Conservation (phyloP, 1,140 invertebrate species). For the Heliconius hewitsoni region DNA sequence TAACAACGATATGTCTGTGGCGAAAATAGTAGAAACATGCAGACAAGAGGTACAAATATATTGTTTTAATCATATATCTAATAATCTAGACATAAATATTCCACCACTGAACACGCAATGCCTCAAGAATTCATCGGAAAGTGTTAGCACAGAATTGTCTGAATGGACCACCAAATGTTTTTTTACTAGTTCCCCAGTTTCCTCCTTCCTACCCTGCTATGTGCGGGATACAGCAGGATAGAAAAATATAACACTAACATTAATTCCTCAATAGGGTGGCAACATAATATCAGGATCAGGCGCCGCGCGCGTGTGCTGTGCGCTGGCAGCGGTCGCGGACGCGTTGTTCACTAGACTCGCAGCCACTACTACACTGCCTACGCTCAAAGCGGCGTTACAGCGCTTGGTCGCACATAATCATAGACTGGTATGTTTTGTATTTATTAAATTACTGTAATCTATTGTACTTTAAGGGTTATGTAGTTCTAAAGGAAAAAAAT, state of each 20-base stretch:
- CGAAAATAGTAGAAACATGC: slow-evolving; percentile 78
- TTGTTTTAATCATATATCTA: too few relatives aligned
- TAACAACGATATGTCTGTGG: slow-evolving; percentile 80
- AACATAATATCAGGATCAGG: slow-evolving; percentile 90
- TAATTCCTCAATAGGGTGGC: slow-evolving; percentile 60
- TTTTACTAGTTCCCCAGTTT: too few relatives aligned
- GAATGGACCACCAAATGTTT: too few relatives aligned
- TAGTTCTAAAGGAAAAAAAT: too few relatives aligned
- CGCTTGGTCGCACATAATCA: slow-evolving; percentile 92
- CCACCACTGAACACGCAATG: too few relatives aligned
- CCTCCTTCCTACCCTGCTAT: too few relatives aligned
- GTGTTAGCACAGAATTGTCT: too few relatives aligned
- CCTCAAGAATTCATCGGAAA: too few relatives aligned
- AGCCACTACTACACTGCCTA: slow-evolving; percentile 90
- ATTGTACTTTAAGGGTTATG: too few relatives aligned
- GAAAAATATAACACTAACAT: not conserved
- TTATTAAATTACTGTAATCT: not conserved
- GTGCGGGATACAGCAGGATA: too few relatives aligned
- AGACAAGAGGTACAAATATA: slow-evolving; percentile 69
- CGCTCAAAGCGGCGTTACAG: slow-evolving; percentile 90
- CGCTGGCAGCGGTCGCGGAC: slow-evolving; percentile 92
- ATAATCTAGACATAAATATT: too few relatives aligned
- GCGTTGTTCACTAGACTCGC: slow-evolving; percentile 92
- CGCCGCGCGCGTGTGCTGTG: slow-evolving; percentile 92
- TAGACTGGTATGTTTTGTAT: slow-evolving; percentile 81